Evolutionary conservation across 2,797 vertebrate genomes (phyloP).

Genomic region (Oophaga sylvatica): DNA sequence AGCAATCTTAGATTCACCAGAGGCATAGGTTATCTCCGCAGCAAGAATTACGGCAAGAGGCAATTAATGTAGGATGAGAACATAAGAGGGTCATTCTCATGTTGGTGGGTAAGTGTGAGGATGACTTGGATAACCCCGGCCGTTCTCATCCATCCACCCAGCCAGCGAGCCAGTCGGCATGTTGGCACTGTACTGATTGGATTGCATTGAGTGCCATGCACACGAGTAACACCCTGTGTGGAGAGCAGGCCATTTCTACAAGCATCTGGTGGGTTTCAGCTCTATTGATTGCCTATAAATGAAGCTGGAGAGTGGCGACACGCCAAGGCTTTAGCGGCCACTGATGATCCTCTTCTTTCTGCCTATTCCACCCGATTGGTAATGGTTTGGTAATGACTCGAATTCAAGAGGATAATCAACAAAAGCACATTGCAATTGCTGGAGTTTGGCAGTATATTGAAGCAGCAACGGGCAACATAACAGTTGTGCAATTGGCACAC

Average conservation of each 20-base stretch:
- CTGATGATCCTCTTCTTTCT: background rate
- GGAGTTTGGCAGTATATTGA: background rate
- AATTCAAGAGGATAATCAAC: conserved; percentile 7
- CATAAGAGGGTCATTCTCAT: no score
- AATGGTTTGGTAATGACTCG: background rate
- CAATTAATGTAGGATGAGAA: no score
- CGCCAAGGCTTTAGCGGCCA: background rate
- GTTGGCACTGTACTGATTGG: background rate
- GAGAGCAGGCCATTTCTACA: background rate
- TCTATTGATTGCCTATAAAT: background rate
- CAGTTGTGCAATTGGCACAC: background rate
- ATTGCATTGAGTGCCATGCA: background rate
- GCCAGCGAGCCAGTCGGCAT: no score
- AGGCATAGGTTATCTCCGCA: no score
- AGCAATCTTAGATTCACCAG: no score
- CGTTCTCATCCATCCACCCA: no score
- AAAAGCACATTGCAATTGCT: background rate
- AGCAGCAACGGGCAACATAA: no score
- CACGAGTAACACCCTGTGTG: background rate
- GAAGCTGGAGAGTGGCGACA: background rate
- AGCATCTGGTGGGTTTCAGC: background rate
- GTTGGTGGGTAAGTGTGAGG: no score
- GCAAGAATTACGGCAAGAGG: no score
- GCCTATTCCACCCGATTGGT: background rate
- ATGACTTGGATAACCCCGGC: no score